These are phyloP conservation scores for Sepioteuthis lessoniana DNA, from an alignment of 2,888 invertebrate species.

Conservation along the genomic window DNA sequence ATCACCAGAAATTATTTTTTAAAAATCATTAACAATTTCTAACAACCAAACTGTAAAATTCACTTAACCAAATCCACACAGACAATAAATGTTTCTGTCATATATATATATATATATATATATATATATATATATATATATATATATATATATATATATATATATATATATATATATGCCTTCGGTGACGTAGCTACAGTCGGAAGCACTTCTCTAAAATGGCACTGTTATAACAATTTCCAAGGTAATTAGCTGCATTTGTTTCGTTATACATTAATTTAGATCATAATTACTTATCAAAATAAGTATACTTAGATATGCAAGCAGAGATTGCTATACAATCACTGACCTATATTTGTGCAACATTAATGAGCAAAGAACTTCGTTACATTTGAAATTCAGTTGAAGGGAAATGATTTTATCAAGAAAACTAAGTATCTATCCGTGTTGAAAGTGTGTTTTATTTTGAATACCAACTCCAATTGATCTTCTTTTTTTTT, in stretches of 20 bases:
- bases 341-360: neutral
- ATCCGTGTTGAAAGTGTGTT: neutral
- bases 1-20: too few species aligned
- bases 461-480: neutral
- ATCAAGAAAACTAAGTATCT: neutral
- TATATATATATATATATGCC: neutral
- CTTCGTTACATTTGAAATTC: neutral
- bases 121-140: too few species aligned
- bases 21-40: too few species aligned
- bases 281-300: too few species aligned
- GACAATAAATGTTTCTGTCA: too few species aligned
- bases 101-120: too few species aligned
- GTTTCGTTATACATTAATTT: too few species aligned
- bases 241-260: neutral
- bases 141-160: too few species aligned
- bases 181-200: neutral
- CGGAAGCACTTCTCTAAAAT: neutral
- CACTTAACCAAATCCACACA: too few species aligned
- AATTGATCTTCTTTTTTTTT: too few species aligned
- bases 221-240: neutral
- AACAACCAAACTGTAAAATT: too few species aligned
- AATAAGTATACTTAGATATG: neutral
- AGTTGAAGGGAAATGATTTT: neutral
- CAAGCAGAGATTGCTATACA: neutral
- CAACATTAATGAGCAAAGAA: neutral